Conservation (phyloP, 2,888 invertebrate species). For the Philhelius pedissequus region DNA sequence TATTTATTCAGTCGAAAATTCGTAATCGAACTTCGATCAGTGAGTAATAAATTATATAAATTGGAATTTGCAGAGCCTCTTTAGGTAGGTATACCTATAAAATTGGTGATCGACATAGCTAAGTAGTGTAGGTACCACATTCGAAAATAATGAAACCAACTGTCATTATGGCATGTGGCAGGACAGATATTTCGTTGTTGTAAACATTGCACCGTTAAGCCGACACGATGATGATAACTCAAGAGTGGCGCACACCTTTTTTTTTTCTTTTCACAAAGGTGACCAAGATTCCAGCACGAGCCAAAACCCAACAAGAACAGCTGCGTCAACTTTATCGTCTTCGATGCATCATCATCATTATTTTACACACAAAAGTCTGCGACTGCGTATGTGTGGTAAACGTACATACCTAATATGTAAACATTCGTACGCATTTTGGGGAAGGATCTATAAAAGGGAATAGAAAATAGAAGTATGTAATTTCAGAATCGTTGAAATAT, state of each 20-base stretch:
- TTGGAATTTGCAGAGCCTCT: not conserved
- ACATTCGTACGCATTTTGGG: slow-evolving; percentile 7
- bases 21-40: not conserved
- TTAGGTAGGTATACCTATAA: too few relatives aligned
- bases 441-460: slow-evolving; percentile 2
- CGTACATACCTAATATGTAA: not conserved
- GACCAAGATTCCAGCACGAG: slow-evolving; percentile 66
- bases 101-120: not conserved
- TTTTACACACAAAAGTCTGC: slow-evolving; percentile 11
- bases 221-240: slow-evolving; percentile 43
- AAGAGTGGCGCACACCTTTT: slow-evolving; percentile 54
- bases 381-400: not conserved
- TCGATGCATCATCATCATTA: slow-evolving; percentile 62
- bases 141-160: slow-evolving; percentile 54
- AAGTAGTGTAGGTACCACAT: too few relatives aligned
- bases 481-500: not conserved
- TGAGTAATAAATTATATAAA: slow-evolving; percentile 34
- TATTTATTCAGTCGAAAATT: not conserved
- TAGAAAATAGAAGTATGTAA: not conserved
- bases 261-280: slow-evolving; percentile 41
- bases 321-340: slow-evolving; percentile 61
- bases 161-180: slow-evolving; percentile 61
- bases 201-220: slow-evolving; percentile 33
- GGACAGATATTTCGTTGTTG: slow-evolving; percentile 58
- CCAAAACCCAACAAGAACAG: slow-evolving; percentile 54